A percentile compares a stretch with the other conserved stretches of the same genome.
phyloP scores from a whole-genome alignment of 2,888 invertebrate species.

The Rhingia rostrata region DNA sequence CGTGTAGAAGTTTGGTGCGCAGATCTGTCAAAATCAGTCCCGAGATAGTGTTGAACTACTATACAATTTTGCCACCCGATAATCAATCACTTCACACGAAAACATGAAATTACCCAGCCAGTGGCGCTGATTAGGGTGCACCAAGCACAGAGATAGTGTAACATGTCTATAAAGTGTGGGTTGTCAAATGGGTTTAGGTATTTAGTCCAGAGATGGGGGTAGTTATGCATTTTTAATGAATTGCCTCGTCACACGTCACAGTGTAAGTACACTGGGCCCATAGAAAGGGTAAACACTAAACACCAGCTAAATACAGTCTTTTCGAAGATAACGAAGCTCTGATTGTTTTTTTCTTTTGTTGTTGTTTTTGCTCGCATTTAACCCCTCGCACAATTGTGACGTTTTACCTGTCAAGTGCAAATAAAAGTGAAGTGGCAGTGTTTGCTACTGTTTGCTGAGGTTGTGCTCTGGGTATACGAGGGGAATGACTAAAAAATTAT shows the following conservation, averaged over 20 bases:
- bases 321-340: slow-evolving; percentile 68
- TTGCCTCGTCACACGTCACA: slow-evolving; percentile 81
- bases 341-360: slow-evolving; percentile 62
- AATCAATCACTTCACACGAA: slow-evolving; percentile 73
- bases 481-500: slow-evolving; percentile 15
- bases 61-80: slow-evolving; percentile 40
- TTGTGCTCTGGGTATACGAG: slow-evolving; percentile 1
- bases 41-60: slow-evolving; percentile 30
- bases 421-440: slow-evolving; percentile 68
- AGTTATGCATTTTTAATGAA: slow-evolving; percentile 83
- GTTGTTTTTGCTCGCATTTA: not conserved
- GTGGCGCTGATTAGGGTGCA: slow-evolving; percentile 67
- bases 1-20: slow-evolving; percentile 43
- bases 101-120: slow-evolving; percentile 68
- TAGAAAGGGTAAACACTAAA: slow-evolving; percentile 73
- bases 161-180: slow-evolving; percentile 5
- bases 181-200: slow-evolving; percentile 13
- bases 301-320: slow-evolving; percentile 72
- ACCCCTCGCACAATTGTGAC: slow-evolving; percentile 31
- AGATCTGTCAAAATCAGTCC: slow-evolving; percentile 62
- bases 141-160: slow-evolving; percentile 40
- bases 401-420: slow-evolving; percentile 73
- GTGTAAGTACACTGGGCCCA: slow-evolving; percentile 29
- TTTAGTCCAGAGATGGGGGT: slow-evolving; percentile 60
- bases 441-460: slow-evolving; percentile 56